Evolutionary conservation across 2,113 vertebrate species (phyloP), one percentile per base, ranked within the genome.

Genomic region (Mus pahari): DNA sequence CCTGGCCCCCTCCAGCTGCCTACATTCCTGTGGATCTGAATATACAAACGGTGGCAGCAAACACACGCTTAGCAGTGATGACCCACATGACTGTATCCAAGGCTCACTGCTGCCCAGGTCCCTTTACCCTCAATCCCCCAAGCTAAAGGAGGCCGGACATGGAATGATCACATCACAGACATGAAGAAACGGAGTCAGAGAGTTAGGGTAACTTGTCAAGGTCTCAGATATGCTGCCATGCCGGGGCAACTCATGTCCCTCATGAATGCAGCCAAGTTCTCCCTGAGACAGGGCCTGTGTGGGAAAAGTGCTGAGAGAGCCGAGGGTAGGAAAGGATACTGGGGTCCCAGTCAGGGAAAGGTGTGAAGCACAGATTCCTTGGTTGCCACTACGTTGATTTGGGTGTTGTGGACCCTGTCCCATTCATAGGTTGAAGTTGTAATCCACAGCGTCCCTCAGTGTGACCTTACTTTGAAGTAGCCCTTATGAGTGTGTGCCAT

Each of bases 381-480:
- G 36, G 24, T 39, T 90, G 64, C 4, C 31, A 7, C 31, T 6
- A 7, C 55, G 16, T 70, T 13, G 8, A 22, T 66, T 22, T 60
- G 19, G 39, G 82, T 70, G 31, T 50, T 84, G 10, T 42, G 64
- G 62, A 4, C 64, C 91, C 45, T 58, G 48, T 0, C 48, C 48
- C 20, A 68, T 88, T 66, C 6, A 0, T 22, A 88, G 17, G 36
- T 84, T 93, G 64, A 92, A 62, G 50, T 77, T 17, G 68, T 53
- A 81, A 71, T 26, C 66, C 58, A 10, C 24, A 70, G 24, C 2
- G 42, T 26, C 58, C 60, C 77, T 68, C 45, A 86, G 26, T 45
- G 33, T 91, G 58, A 90, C 7, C 4, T 91, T 88, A n/a, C 70
- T 73, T 95, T 36, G 12, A 90, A 94, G 74, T 3, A 89, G 42